phyloP scores from a whole-genome alignment of 2,113 vertebrate genomes.

The Bos taurus region ARS-UCD2.0 NC_037342.1:43153501-43154000 shows the following conservation, averaged over 20 bases:
- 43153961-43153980: no score
- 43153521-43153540: background rate
- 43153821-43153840: no score
- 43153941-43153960: no score
- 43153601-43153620: background rate
- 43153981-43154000: no score
- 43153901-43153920: no score
- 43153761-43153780: background rate
- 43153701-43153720: background rate
- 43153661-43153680: background rate
- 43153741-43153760: background rate
- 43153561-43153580: background rate
- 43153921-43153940: no score
- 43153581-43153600: background rate
- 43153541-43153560: background rate
- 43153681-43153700: background rate
- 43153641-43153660: background rate
- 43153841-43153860: no score
- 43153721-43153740: background rate
- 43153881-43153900: no score
- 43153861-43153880: no score
- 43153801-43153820: no score
- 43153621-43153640: background rate
- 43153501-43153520: background rate
- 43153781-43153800: no score